These are phyloP conservation scores for Petrocephalus sullivani DNA, from an alignment of 2,797 vertebrate genomes.

Conservation along the genomic window DNA sequence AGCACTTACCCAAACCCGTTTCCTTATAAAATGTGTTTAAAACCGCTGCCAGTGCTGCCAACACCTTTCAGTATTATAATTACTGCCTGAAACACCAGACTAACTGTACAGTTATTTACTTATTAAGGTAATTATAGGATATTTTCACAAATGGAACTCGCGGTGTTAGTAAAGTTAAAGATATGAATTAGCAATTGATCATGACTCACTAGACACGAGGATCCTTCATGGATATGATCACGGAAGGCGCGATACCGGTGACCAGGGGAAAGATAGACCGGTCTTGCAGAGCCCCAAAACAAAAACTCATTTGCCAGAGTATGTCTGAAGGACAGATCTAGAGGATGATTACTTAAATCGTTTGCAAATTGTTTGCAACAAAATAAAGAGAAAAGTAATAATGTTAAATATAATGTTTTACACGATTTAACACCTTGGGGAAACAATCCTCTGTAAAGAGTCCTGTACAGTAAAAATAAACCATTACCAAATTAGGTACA, in stretches of 20 bases:
- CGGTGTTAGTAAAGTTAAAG: background rate
- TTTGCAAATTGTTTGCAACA: background rate
- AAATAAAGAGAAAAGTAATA: background rate
- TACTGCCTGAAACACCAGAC: background rate
- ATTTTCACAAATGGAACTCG: background rate
- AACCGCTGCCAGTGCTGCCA: background rate
- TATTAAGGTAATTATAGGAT: background rate
- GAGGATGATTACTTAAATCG: background rate
- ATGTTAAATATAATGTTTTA: background rate
- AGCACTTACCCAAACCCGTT: background rate
- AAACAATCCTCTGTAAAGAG: background rate
- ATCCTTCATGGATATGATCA: background rate
- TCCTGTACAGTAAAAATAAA: background rate
- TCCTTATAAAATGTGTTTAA: background rate
- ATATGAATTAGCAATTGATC: background rate
- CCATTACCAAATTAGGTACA: background rate
- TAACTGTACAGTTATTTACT: background rate
- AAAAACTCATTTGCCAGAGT: background rate
- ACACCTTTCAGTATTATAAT: background rate
- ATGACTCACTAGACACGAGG: background rate
- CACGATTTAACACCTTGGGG: background rate
- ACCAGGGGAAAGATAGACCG: background rate
- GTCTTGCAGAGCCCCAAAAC: background rate
- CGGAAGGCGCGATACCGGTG: background rate
- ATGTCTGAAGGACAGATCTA: background rate